Evolutionary conservation across 1,140 invertebrate species (phyloP).

Genomic region (Chymomyza costata): DNA sequence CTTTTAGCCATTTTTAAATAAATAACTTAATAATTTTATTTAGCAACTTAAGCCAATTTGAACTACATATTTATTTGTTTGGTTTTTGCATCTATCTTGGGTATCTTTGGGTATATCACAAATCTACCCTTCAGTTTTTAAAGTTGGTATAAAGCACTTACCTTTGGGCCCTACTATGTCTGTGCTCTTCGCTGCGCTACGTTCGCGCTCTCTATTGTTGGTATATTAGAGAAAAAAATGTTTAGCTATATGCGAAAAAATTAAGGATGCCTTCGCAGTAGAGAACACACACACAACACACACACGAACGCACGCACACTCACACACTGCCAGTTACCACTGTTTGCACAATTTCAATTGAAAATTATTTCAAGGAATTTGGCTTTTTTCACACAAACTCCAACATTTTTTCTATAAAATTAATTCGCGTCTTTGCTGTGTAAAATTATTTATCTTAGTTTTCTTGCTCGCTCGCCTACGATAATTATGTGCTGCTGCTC

Average conservation of each 20-base stretch:
- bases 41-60: too few species aligned
- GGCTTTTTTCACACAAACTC: constrained; percentile 10
- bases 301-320: constrained; percentile 26
- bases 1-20: too few species aligned
- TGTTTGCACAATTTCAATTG: constrained; percentile 61
- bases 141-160: too few species aligned
- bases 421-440: background rate
- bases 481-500: too few species aligned
- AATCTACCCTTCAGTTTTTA: too few species aligned
- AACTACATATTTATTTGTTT: too few species aligned
- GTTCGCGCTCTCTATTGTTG: constrained; percentile 53
- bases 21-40: too few species aligned
- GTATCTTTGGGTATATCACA: too few species aligned
- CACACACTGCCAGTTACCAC: constrained; percentile 35
- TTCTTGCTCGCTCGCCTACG: too few species aligned
- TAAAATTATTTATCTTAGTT: too few species aligned
- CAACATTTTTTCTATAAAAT: background rate
- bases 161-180: constrained; percentile 32
- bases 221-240: constrained; percentile 69
- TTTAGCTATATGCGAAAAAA: constrained; percentile 55
- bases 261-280: constrained; percentile 36
- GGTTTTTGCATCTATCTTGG: too few species aligned
- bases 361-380: constrained; percentile 41
- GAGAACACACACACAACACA: constrained; percentile 44
- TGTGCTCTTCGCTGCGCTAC: constrained; percentile 26